phyloP scores from a whole-genome alignment of 2,113 vertebrate species.

The Cepphus grylle region DNA sequence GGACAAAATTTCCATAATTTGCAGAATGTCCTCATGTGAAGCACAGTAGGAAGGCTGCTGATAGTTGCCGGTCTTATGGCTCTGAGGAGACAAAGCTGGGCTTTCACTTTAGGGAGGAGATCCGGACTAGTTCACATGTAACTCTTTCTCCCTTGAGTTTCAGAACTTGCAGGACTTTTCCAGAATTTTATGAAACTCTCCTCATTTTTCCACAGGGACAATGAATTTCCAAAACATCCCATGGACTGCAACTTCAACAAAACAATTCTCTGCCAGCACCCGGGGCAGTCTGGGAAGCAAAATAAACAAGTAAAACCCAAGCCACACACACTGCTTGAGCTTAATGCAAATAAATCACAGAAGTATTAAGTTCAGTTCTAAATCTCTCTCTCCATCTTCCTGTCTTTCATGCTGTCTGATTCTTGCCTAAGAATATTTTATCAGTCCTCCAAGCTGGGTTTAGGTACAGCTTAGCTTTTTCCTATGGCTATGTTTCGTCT shows the following conservation, averaged over 20 bases:
- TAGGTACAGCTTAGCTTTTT: not conserved
- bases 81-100: not conserved
- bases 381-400: conserved; percentile 1
- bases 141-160: not conserved
- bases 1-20: conserved; percentile 24
- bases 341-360: conserved; percentile 31
- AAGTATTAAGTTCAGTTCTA: conserved; percentile 27
- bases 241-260: not conserved
- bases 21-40: not conserved
- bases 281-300: conserved; percentile 7
- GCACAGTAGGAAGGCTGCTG: not conserved
- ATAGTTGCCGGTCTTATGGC: not conserved
- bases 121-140: not conserved
- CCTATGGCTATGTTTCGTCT: not conserved
- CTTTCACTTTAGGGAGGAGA: not conserved
- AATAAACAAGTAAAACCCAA: conserved; percentile 41
- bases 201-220: not conserved
- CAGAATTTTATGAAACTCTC: not conserved
- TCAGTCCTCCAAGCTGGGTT: not conserved
- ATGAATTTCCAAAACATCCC: not conserved
- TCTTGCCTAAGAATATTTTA: not conserved
- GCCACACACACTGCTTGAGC: not conserved
- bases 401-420: conserved; percentile 1
- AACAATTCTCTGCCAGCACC: conserved; percentile 21
- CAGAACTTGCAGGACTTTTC: not conserved